Evolutionary conservation across 2,113 vertebrate genomes (phyloP).

Genomic region (Melanerpes aurifrons): DNA sequence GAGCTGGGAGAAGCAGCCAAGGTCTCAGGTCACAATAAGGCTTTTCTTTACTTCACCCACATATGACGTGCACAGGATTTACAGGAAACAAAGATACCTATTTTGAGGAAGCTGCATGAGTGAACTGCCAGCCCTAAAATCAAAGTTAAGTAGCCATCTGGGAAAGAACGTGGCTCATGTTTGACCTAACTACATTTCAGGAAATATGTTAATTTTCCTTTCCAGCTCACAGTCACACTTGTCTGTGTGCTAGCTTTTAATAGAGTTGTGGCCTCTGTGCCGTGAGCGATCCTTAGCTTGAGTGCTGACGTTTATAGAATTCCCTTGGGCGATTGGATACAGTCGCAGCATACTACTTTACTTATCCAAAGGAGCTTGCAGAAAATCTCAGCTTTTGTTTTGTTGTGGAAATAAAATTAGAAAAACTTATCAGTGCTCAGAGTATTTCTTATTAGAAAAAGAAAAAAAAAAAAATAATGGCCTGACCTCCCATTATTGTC

Average conservation of each 20-base stretch:
- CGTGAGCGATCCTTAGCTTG: not conserved
- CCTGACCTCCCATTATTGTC: not conserved
- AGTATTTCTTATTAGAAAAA: not conserved
- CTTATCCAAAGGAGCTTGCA: not conserved
- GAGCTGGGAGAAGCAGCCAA: not conserved
- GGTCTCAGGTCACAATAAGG: accelerated
- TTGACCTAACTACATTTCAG: not conserved
- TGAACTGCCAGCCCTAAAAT: not conserved
- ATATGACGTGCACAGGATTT: accelerated
- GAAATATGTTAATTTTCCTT: not conserved
- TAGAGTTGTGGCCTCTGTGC: not conserved
- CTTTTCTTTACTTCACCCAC: not conserved
- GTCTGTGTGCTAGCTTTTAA: not conserved
- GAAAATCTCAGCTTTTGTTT: not conserved
- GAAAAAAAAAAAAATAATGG: too few species aligned
- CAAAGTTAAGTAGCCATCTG: not conserved
- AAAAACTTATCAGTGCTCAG: not conserved
- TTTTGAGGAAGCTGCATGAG: not conserved
- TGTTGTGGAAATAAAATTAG: not conserved
- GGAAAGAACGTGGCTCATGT: not conserved
- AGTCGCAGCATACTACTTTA: not conserved
- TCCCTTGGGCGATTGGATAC: not conserved
- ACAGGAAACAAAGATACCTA: not conserved
- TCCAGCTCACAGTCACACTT: not conserved
- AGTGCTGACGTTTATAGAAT: not conserved